Evolutionary conservation across 2,113 vertebrate species (phyloP).

Genomic region (Macaca nemestrina): DNA sequence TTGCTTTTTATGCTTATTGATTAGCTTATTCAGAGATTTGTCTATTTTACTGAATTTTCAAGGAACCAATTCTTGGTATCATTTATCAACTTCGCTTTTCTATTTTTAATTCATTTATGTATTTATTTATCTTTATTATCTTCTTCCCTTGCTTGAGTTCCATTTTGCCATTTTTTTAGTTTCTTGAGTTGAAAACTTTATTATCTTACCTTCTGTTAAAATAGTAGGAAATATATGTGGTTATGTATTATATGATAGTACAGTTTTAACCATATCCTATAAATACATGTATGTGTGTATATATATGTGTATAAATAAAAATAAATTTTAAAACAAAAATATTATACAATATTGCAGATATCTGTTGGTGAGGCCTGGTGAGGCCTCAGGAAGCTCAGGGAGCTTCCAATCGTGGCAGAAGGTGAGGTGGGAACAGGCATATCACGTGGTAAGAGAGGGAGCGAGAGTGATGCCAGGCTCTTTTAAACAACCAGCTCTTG

Average conservation of each 20-base stretch:
- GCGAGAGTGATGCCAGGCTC: no score
- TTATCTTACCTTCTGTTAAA: slow-evolving; percentile 27
- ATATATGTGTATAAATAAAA: neutral
- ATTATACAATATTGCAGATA: no score
- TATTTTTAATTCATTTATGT: slow-evolving; percentile 56
- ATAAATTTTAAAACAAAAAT: no score
- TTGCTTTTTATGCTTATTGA: slow-evolving; percentile 66
- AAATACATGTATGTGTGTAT: neutral
- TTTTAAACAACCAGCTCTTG: no score
- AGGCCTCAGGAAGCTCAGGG: no score
- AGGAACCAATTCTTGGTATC: slow-evolving; percentile 58
- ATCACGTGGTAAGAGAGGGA: no score
- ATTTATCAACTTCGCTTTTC: slow-evolving; percentile 65
- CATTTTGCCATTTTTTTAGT: slow-evolving; percentile 44
- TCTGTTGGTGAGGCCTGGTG: no score
- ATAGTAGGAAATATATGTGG: slow-evolving; percentile 3
- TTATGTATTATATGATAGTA: neutral
- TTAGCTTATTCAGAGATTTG: slow-evolving; percentile 65
- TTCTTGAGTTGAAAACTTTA: slow-evolving; percentile 13
- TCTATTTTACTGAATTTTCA: slow-evolving; percentile 70
- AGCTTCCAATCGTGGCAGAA: no score
- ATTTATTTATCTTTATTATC: slow-evolving; percentile 72
- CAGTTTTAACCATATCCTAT: neutral
- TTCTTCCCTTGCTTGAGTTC: slow-evolving; percentile 52
- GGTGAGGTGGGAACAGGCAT: no score